Conservation (phyloP, 2,797 vertebrate species). For the Artibeus lituratus region DNA sequence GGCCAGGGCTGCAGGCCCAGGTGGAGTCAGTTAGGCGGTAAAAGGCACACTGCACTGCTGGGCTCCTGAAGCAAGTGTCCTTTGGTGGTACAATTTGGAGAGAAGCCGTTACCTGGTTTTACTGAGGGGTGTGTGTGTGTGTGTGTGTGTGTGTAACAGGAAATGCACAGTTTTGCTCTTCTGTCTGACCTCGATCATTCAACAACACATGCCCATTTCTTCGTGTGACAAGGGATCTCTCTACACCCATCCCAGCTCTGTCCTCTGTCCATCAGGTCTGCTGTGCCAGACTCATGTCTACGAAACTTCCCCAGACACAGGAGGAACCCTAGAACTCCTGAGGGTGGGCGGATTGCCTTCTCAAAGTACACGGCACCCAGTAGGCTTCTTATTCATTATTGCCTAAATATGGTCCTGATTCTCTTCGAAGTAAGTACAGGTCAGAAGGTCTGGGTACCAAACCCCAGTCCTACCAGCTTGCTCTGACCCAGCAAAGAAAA, state of each 20-base stretch:
- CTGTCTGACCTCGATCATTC: neutral
- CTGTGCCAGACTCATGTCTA: neutral
- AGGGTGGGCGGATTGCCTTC: neutral
- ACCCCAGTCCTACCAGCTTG: rapidly evolving
- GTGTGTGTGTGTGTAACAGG: neutral
- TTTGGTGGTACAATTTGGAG: neutral
- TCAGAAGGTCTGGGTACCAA: neutral
- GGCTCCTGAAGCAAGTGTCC: neutral
- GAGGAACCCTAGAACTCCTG: neutral
- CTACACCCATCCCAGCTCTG: too few relatives aligned
- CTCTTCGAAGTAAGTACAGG: too few relatives aligned
- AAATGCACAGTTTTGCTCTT: neutral
- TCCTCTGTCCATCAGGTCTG: neutral
- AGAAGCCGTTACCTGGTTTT: neutral
- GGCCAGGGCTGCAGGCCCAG: rapidly evolving
- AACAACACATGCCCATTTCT: neutral
- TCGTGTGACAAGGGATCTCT: neutral
- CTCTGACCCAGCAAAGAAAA: neutral
- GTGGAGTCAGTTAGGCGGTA: neutral
- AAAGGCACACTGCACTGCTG: neutral
- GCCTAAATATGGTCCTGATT: neutral
- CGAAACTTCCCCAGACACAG: neutral
- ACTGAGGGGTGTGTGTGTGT: rapidly evolving
- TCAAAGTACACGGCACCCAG: neutral
- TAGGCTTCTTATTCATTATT: rapidly evolving